These are phyloP conservation scores for Mercenaria mercenaria DNA, from an alignment of 1,140 invertebrate species.

Conservation along the genomic window DNA sequence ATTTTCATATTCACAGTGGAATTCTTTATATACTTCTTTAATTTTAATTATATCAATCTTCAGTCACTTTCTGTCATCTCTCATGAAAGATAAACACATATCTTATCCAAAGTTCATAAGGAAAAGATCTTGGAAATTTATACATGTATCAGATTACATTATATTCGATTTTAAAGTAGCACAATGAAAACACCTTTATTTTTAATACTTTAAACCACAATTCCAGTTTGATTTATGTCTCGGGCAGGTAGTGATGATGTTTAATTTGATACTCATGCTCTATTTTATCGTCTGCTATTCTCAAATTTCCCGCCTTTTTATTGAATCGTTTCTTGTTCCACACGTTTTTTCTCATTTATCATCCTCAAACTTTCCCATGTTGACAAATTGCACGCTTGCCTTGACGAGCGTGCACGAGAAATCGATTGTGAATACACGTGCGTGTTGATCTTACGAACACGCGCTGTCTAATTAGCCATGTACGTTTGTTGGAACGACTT, in stretches of 20 bases:
- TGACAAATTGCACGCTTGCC: conserved; percentile 20
- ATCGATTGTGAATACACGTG: conserved; percentile 4
- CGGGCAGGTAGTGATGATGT: not conserved
- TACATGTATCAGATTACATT: not conserved
- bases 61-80: not conserved
- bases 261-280: conserved; percentile 24
- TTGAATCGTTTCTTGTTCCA: not conserved
- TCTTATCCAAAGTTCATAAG: not conserved
- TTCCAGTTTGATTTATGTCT: conserved; percentile 33
- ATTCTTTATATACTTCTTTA: no score
- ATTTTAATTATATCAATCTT: not conserved
- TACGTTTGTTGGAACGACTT: not conserved
- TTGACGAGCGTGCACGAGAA: not conserved
- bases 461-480: conserved; percentile 21
- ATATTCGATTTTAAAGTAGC: conserved; percentile 17
- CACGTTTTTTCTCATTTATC: conserved; percentile 1
- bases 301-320: conserved; percentile 53
- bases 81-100: not conserved
- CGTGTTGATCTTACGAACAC: not conserved
- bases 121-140: not conserved
- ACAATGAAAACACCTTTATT: conserved; percentile 19
- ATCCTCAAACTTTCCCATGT: conserved; percentile 13
- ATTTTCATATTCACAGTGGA: no score
- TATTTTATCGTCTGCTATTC: conserved; percentile 30
- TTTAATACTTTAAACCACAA: conserved; percentile 27